Evolutionary conservation across 2,113 vertebrate genomes (phyloP), one percentile per base, ranked within the genome.

Genomic region (Myotis brandtii): DNA sequence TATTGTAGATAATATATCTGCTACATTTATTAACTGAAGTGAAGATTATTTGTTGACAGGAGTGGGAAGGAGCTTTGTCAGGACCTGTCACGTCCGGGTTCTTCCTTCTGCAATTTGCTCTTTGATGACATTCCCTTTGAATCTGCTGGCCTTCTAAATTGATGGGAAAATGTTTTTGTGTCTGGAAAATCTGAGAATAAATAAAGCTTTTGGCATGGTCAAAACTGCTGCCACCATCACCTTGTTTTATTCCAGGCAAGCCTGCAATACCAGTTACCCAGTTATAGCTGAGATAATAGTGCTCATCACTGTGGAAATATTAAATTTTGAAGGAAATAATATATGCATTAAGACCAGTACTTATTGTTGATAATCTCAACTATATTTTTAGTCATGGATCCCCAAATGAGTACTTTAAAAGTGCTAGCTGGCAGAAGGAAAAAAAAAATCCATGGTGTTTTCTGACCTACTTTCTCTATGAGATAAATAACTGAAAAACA

Each of bases 391-490:
- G 30, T 43, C 34, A 64, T 59, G 62, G 37, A 95, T 96, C 21
- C 92, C 87, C 94, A 93, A 73, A 93, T 90, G 95, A 85, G 18
- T 81, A 92, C 52, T 96, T 96, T 95, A 87, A 95, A 90, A 92
- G 66, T 95, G 81, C 76, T 97, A 34, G 52, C 52, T 93, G 90
- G 84, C 76, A 95, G 30, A 91, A 96, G 93, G 83, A 3, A 27
- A 27, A 12, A 89, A 93, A 85, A 90, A 94, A 86, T 34, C 9
- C 94, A 37, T 95, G 81, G 93, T 95, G 94, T 85, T 97, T 97
- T 97, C 96, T 97, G 96, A 97, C 95, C 96, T 97, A 97, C 77
- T 97, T 97, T 73, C 79, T 92, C 3, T 20, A 40, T 91, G 70
- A 97, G 87, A 95, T 95, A 96, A 95, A 93, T 96, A 93, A 84